Conservation (phyloP, 2,797 vertebrate species). For the Sphaeramia orbicularis region DNA sequence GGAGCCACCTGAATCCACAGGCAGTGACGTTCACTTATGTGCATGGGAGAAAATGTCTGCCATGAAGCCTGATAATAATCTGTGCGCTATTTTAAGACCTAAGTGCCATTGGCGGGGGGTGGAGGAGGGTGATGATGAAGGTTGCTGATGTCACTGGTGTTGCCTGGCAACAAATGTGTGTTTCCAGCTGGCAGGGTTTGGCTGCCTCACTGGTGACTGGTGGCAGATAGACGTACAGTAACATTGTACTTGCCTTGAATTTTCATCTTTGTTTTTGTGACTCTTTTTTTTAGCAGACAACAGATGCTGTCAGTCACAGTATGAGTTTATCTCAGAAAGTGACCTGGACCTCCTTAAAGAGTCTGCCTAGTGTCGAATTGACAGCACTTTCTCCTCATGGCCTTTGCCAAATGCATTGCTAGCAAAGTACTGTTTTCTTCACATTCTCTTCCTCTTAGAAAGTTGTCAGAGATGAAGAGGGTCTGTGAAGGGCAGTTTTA, state of each 20-base stretch:
- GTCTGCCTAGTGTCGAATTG: slow-evolving; percentile 32
- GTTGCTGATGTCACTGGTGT: slow-evolving; percentile 86
- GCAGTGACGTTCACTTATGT: slow-evolving; percentile 24
- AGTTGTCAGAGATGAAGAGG: slow-evolving; percentile 4
- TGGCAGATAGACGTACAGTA: slow-evolving; percentile 60
- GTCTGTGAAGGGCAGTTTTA: slow-evolving; percentile 22
- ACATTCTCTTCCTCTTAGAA: background rate
- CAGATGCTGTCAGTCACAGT: slow-evolving; percentile 19
- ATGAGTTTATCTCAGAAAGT: slow-evolving; percentile 23
- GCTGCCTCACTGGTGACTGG: slow-evolving; percentile 70
- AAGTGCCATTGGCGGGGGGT: slow-evolving; percentile 59
- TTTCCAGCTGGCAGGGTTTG: slow-evolving; percentile 77
- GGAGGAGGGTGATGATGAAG: slow-evolving; percentile 64
- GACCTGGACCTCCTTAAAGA: slow-evolving; percentile 13
- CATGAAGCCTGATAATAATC: slow-evolving; percentile 82
- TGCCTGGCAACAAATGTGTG: slow-evolving; percentile 83
- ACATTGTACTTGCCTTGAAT: slow-evolving; percentile 22
- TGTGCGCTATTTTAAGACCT: slow-evolving; percentile 84
- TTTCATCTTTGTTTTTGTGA: slow-evolving; percentile 7
- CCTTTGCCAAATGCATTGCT: slow-evolving; percentile 21
- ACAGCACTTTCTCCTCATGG: slow-evolving; percentile 1
- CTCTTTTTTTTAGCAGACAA: slow-evolving; percentile 12
- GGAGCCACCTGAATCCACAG: slow-evolving; percentile 9
- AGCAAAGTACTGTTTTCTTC: slow-evolving; percentile 10
- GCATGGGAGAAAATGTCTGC: slow-evolving; percentile 59